phyloP scores from a whole-genome alignment of 2,888 invertebrate genomes.

The Drosophila paramelanica region DNA sequence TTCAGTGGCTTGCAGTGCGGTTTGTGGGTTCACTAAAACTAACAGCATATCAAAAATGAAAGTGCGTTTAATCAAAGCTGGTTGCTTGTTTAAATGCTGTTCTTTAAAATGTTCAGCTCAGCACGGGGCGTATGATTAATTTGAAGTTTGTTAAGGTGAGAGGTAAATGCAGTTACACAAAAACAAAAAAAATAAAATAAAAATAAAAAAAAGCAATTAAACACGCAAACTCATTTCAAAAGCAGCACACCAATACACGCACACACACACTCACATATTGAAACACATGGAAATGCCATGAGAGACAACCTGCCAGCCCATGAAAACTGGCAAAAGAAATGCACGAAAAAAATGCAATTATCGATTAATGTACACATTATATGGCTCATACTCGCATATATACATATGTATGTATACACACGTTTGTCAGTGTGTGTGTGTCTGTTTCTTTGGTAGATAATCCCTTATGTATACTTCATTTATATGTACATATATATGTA shows the following conservation, averaged over 20 bases:
- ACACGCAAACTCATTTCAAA: slow-evolving; percentile 80
- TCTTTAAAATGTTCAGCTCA: slow-evolving; percentile 37
- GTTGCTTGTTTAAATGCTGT: slow-evolving; percentile 31
- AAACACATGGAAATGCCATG: slow-evolving; percentile 63
- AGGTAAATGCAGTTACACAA: slow-evolving; percentile 8
- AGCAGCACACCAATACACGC: slow-evolving; percentile 39
- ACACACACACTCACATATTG: slow-evolving; percentile 38
- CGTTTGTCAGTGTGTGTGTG: slow-evolving; percentile 7
- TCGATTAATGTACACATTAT: slow-evolving; percentile 80
- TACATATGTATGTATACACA: slow-evolving; percentile 16
- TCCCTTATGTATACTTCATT: slow-evolving; percentile 67
- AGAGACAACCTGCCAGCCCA: slow-evolving; percentile 64
- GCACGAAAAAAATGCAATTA: slow-evolving; percentile 77
- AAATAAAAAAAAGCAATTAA: slow-evolving; percentile 69
- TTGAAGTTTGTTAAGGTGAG: slow-evolving; percentile 43
- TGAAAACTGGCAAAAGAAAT: slow-evolving; percentile 75
- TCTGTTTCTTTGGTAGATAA: slow-evolving; percentile 63
- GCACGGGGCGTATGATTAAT: slow-evolving; percentile 70
- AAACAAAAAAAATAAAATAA: slow-evolving; percentile 9
- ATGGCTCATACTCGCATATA: slow-evolving; percentile 56
- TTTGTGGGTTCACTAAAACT: slow-evolving; percentile 69
- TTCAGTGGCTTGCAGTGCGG: slow-evolving; percentile 46
- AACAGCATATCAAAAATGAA: slow-evolving; percentile 71
- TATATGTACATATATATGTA: slow-evolving; percentile 36
- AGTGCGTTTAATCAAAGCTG: slow-evolving; percentile 71